Percentiles rank a stretch among this genome's conserved stretches.
These are phyloP conservation scores for Micromussa lordhowensis DNA, from an alignment of 92 coral and sea anemone genomes.

Conservation along the genomic window DNA sequence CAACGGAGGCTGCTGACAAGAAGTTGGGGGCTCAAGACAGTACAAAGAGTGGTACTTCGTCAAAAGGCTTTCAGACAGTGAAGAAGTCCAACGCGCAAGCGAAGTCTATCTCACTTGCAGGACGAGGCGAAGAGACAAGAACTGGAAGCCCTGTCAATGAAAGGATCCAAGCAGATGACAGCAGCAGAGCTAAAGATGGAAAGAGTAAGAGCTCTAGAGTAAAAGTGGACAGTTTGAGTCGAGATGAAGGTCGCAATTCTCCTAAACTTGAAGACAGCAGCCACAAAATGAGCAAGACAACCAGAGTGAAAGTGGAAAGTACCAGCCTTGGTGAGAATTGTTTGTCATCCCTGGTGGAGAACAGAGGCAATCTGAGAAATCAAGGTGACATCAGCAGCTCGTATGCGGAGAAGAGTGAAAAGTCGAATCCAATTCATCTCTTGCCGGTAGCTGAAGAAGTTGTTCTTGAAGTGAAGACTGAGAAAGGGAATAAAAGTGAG, in stretches of 20 bases:
- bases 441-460: neutral
- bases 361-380: neutral
- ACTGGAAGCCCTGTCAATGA: slow-evolving; percentile 7
- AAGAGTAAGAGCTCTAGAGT: slow-evolving; percentile 10
- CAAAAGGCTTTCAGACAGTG: slow-evolving; percentile 2
- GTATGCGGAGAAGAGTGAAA: neutral
- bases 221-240: slow-evolving; percentile 24
- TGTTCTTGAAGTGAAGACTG: neutral
- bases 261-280: slow-evolving; percentile 27
- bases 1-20: slow-evolving; percentile 23
- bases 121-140: slow-evolving; percentile 11
- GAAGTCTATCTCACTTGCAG: slow-evolving; percentile 12
- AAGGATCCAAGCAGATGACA: slow-evolving; percentile 12
- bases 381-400: neutral
- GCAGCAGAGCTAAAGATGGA: slow-evolving; percentile 19
- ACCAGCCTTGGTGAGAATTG: neutral
- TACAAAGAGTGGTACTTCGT: neutral
- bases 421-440: neutral
- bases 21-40: slow-evolving; percentile 37
- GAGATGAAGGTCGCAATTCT: slow-evolving; percentile 9
- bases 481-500: neutral
- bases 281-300: neutral
- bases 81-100: slow-evolving; percentile 21
- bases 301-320: slow-evolving; percentile 28
- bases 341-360: neutral